Evolutionary conservation across 1,140 invertebrate species (phyloP), one percentile per base, ranked within the genome.

Genomic region (Pissodes strobi): DNA sequence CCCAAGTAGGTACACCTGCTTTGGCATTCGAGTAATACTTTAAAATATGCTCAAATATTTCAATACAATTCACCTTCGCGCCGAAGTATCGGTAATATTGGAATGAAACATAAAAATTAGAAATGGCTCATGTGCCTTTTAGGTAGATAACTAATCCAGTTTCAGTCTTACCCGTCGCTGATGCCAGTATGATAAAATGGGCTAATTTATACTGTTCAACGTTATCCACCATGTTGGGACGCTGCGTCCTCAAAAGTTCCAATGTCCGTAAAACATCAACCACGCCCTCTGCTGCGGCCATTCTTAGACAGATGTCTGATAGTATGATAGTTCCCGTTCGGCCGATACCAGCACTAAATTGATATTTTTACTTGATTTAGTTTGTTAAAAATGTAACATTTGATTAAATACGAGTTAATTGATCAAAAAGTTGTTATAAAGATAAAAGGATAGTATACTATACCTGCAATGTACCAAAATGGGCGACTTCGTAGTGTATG

Each of bases 201-300:
- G 68, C 74, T 37, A 77, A 64, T 58, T 75, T 76, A 55, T 76
- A 77, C 46, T 77, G 76, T 46, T 76, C 70, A 1, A 70, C 19
- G 39, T 74, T 77, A 53, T 77, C 74, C 1, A 95, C 92, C 91
- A 95, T 92, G 79, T 91, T 91, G 59, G 91, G 86, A 60, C 94
- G 78, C 75, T 94, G 87, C 66, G 86, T 84, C 23, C 93, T 81
- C 76, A 96, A 84, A 73, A 90, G 86, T 68, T 89, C 86, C 1
- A 95, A 90, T 39, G 89, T 88, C 64, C 89, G 87, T 73, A 92
- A 94, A 13, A 94, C 87, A 77, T 95, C 93, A 1, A 95, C 84
- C 68, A 85, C 84, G 64, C 82, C 82, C 67, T 84, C 84, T 51
- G 83, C 81, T 66, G 81, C 82, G 21, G 87, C 79, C 64, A 84